Base-by-base conservation (phyloP, 1,140 invertebrate genomes). In the Ostrea denselamellosa region DNA sequence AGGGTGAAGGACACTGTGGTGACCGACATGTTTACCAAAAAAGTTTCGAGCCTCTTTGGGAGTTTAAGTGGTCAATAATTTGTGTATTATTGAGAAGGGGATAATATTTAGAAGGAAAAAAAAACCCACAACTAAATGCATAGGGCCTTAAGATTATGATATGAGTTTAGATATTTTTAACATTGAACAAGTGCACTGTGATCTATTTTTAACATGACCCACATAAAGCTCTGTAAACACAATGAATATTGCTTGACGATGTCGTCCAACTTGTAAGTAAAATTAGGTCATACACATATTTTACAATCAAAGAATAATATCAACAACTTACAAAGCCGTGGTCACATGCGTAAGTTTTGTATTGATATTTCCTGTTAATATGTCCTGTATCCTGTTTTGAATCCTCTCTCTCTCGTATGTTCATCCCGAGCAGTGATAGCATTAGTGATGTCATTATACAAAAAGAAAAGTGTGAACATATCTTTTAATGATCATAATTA, bases 141-240 rank as follows among this genome's bases (percentile, higher is more conserved):
- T 77, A 28, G n/a, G n/a, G n/a, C n/a, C n/a, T n/a, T 71, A 28
- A 5, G 12, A 34, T 77, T 10, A 4, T 28, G n/a, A n/a, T 62
- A n/a, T 62, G 17, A 62, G 14, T 62, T 62, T 62, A 5, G 56
- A 19, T 62, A 19, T 62, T 8, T 8, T 77, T 25, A 12, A 10
- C 68, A 4, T 12, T 34, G 68, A 77, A 28, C 28, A 62, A 77
- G 68, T 77, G 68, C 68, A 22, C 68, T 25, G 22, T 62, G 14
- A 77, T 77, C 68, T 77, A 77, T 77, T 77, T 77, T 77, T 77
- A 77, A 77, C 68, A 10, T 77, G 68, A 77, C 68, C 68, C 28
- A 77, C 28, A 77, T 77, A 77, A 7, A 34, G 34, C 5, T 44
- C 25, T 77, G 68, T 77, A 77, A 77, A 77, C 68, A 77, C 68